Evolutionary conservation across 1,140 invertebrate genomes (phyloP).

Genomic region (Ectropis grisescens): DNA sequence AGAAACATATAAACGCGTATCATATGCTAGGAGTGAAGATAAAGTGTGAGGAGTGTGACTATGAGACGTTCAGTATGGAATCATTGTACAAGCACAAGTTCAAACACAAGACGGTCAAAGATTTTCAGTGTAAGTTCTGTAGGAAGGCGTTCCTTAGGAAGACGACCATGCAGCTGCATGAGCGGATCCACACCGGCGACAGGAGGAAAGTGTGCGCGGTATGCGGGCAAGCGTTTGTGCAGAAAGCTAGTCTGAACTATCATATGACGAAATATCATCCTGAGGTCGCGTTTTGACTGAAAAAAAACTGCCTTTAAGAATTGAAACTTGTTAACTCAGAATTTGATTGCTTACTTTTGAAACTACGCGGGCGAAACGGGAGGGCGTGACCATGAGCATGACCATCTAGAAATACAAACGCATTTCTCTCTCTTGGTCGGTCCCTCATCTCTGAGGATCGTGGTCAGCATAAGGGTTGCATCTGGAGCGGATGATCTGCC

Average conservation of each 20-base stretch:
- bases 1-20: conserved; percentile 43
- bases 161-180: conserved; percentile 73
- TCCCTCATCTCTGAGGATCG: too few species aligned
- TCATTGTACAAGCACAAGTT: conserved; percentile 50
- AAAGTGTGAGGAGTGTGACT: conserved; percentile 46
- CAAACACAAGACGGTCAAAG: conserved; percentile 49
- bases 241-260: conserved; percentile 69
- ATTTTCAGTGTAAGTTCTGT: conserved; percentile 48
- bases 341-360: too few species aligned
- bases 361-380: too few species aligned
- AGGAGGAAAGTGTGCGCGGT: conserved; percentile 83
- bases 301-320: too few species aligned
- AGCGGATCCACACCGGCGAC: conserved; percentile 82
- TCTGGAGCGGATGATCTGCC: too few species aligned
- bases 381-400: too few species aligned
- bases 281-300: conserved; percentile 33
- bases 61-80: conserved; percentile 44
- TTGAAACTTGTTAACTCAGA: too few species aligned
- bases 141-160: conserved; percentile 56
- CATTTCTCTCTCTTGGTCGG: too few species aligned
- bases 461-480: too few species aligned
- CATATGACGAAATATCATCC: conserved; percentile 57
- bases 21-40: conserved; percentile 48
- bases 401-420: too few species aligned
- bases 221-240: conserved; percentile 83